phyloP scores from a whole-genome alignment of 2,888 invertebrate species.

The Actias luna region DNA sequence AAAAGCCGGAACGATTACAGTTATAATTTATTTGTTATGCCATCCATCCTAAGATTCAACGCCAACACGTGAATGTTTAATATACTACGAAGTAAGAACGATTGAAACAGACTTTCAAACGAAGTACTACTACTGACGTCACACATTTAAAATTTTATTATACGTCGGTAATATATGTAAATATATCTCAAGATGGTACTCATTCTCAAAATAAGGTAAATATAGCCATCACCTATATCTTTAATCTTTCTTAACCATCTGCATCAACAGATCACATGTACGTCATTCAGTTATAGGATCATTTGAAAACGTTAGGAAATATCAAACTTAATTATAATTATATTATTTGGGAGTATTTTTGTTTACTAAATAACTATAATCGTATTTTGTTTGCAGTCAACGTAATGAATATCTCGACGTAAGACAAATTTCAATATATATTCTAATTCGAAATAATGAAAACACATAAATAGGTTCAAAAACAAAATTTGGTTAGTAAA shows the following conservation, averaged over 20 bases:
- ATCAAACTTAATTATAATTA: no score
- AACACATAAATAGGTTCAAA: no score
- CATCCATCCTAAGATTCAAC: conserved; percentile 4
- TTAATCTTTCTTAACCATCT: not conserved
- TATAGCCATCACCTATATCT: conserved; percentile 14
- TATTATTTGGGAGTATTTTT: no score
- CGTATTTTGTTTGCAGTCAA: no score
- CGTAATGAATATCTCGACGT: no score
- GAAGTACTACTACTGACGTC: conserved; percentile 8
- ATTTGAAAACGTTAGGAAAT: not conserved
- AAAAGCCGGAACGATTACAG: not conserved
- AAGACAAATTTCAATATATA: no score
- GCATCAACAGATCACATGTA: conserved; percentile 3
- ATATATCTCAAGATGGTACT: conserved; percentile 16
- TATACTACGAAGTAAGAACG: conserved; percentile 5
- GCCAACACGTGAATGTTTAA: conserved; percentile 5
- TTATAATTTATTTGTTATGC: conserved; percentile 3
- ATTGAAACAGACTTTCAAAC: conserved; percentile 12
- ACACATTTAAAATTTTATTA: conserved; percentile 15
- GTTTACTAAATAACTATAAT: no score
- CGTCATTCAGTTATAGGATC: conserved; percentile 1
- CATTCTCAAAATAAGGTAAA: conserved; percentile 17
- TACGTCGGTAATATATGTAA: conserved; percentile 17
- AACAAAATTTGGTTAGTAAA: no score
- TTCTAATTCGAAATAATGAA: no score